Evolutionary conservation across 2,797 vertebrate species (phyloP).

Genomic region (Pangasius sanitwongsei): DNA sequence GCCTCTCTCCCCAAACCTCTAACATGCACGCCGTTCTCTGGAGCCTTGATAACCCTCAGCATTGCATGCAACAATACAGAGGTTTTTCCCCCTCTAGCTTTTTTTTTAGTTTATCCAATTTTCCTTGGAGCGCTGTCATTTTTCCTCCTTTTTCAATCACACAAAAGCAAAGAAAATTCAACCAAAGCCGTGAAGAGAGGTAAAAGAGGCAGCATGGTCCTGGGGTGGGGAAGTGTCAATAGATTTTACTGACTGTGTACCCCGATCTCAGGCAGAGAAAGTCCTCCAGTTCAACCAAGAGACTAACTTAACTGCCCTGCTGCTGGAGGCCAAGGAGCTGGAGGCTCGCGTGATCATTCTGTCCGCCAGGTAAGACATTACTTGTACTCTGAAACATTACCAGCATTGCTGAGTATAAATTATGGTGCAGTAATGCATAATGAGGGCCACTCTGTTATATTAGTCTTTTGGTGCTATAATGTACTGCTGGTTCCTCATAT

Average conservation of each 20-base stretch:
- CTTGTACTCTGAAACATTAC: neutral
- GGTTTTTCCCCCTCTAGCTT: slow-evolving; percentile 70
- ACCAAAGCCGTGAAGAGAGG: slow-evolving; percentile 61
- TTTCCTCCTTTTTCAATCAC: slow-evolving; percentile 73
- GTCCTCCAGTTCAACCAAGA: slow-evolving; percentile 99
- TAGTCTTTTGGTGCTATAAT: neutral
- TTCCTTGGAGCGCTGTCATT: slow-evolving; percentile 77
- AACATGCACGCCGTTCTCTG: slow-evolving; percentile 98
- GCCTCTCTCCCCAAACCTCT: slow-evolving; percentile 84
- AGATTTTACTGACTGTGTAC: slow-evolving; percentile 78
- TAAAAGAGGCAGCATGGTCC: slow-evolving; percentile 68
- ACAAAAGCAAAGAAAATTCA: slow-evolving; percentile 53
- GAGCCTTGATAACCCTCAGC: slow-evolving; percentile 96
- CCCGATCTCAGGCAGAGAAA: slow-evolving; percentile 96
- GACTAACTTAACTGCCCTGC: slow-evolving; percentile 96
- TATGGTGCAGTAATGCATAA: neutral
- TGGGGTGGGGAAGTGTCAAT: slow-evolving; percentile 69
- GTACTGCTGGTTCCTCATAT: neutral
- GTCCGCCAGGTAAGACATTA: slow-evolving; percentile 86
- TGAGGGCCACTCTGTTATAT: neutral
- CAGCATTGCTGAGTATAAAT: neutral
- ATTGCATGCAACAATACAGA: slow-evolving; percentile 93
- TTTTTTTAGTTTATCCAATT: slow-evolving; percentile 74
- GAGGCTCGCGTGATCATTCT: slow-evolving; percentile 98
- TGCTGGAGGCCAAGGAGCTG: slow-evolving; percentile 96